Percentiles rank a stretch among this genome's conserved stretches.
These are phyloP conservation scores for Ceratina japonica DNA, from an alignment of 1,140 invertebrate species.

Conservation along the genomic window DNA sequence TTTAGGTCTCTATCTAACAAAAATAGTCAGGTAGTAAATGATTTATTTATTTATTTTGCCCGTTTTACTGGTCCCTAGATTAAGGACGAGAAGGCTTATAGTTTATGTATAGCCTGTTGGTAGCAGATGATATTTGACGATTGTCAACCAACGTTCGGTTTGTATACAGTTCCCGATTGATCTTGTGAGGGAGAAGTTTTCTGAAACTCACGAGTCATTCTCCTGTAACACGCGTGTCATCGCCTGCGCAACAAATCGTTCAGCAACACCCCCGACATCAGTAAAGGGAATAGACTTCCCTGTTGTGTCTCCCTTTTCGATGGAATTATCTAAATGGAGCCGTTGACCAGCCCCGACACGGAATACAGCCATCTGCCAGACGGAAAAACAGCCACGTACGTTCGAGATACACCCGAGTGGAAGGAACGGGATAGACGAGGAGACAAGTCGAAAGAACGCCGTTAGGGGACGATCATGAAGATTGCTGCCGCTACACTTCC, in stretches of 20 bases:
- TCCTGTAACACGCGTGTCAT: conserved; percentile 3
- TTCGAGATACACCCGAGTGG: conserved; percentile 6
- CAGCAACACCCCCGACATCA: conserved; percentile 36
- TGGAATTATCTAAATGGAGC: conserved; percentile 40
- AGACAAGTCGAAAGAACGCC: background rate
- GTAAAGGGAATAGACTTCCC: conserved; percentile 1
- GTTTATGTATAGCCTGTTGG: no score
- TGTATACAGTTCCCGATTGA: background rate
- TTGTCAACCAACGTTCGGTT: no score
- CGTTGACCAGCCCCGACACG: conserved; percentile 30
- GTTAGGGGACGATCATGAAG: conserved; percentile 35
- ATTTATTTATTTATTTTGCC: no score
- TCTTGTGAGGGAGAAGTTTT: background rate
- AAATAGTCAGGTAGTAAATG: no score
- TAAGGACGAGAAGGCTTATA: no score
- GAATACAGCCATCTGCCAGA: conserved; percentile 32
- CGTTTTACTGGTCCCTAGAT: no score
- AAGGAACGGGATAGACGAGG: background rate
- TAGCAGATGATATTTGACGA: no score
- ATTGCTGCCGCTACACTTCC: conserved; percentile 38
- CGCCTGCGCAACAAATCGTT: conserved; percentile 39
- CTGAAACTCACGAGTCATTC: conserved; percentile 43
- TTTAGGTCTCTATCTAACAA: no score
- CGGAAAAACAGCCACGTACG: conserved; percentile 26
- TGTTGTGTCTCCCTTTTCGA: conserved; percentile 5